Evolutionary conservation across 2,113 vertebrate species (phyloP).

Genomic region (Tamias sibiricus): DNA sequence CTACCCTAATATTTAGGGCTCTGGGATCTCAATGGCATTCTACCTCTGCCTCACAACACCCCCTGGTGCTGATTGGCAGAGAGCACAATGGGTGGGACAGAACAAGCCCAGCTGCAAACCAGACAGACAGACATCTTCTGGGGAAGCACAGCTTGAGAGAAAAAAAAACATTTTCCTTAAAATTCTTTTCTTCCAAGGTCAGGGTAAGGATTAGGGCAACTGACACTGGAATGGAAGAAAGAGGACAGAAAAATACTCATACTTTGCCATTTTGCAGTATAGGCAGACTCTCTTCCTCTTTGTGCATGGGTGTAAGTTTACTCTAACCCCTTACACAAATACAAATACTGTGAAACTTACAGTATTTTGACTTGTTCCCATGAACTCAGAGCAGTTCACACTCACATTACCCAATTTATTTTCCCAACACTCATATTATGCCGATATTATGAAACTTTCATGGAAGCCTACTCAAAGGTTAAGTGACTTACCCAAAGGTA

Average conservation of each 20-base stretch:
- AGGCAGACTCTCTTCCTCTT: background rate
- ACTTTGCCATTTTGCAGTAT: conserved; percentile 9
- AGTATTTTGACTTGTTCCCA: conserved; percentile 70
- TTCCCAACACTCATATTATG: conserved; percentile 57
- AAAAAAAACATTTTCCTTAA: conserved; percentile 70
- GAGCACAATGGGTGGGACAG: conserved; percentile 49
- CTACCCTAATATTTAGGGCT: background rate
- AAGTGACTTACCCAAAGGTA: conserved; percentile 71
- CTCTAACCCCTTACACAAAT: conserved; percentile 35
- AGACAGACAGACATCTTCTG: conserved; percentile 46
- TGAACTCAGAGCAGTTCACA: conserved; percentile 55
- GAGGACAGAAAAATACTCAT: conserved; percentile 42
- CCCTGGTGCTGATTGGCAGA: conserved; percentile 64
- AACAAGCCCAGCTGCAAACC: conserved; percentile 48
- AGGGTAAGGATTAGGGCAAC: conserved; percentile 67
- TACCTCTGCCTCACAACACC: background rate
- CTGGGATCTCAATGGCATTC: background rate
- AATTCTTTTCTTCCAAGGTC: conserved; percentile 75
- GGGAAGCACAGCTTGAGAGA: conserved; percentile 65
- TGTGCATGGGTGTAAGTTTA: background rate
- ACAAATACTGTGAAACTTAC: conserved; percentile 31
- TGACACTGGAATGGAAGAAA: conserved; percentile 45
- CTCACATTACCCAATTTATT: conserved; percentile 70
- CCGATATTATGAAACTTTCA: conserved; percentile 63
- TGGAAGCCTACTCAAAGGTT: conserved; percentile 66